Evolutionary conservation across 2,113 vertebrate genomes (phyloP).

Genomic region (Dascyllus trimaculatus): DNA sequence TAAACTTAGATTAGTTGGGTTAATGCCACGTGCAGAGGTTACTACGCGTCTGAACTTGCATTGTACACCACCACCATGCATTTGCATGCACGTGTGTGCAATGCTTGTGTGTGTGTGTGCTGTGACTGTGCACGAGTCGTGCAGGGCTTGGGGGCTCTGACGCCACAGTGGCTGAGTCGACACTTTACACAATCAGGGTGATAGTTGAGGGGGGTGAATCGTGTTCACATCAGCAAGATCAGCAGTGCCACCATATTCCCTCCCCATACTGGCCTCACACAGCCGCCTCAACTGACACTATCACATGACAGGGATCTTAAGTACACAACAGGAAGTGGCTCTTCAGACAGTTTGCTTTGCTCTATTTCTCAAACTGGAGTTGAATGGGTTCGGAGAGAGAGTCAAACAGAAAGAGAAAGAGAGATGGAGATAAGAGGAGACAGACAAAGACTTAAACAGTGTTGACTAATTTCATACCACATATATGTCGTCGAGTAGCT

Average conservation of each 20-base stretch:
- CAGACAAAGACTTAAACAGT: constrained; percentile 7
- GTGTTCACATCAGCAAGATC: constrained; percentile 80
- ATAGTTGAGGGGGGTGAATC: constrained; percentile 1
- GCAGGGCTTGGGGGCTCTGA: constrained; percentile 58
- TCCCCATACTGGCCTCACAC: constrained; percentile 64
- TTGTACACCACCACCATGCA: constrained; percentile 7
- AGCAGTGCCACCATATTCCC: constrained; percentile 77
- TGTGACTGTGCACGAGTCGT: constrained; percentile 45
- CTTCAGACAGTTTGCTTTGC: constrained; percentile 79
- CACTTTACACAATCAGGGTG: constrained; percentile 81
- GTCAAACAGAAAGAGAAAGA: constrained; percentile 61
- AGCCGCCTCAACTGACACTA: constrained; percentile 68
- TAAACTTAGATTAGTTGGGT: neutral
- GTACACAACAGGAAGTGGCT: constrained; percentile 84
- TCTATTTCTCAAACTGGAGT: constrained; percentile 67
- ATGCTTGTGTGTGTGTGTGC: constrained; percentile 9
- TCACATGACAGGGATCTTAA: constrained; percentile 81
- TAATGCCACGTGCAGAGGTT: neutral
- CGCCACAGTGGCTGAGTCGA: constrained; percentile 79
- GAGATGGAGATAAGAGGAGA: constrained; percentile 8
- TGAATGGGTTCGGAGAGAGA: constrained; percentile 45
- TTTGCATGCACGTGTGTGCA: constrained; percentile 4
- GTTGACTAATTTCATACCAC: constrained; percentile 17
- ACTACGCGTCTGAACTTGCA: neutral
- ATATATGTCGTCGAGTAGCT: neutral